These are phyloP conservation scores for Amphiprion ocellaris DNA, from an alignment of 2,113 vertebrate species.

Conservation along the genomic window DNA sequence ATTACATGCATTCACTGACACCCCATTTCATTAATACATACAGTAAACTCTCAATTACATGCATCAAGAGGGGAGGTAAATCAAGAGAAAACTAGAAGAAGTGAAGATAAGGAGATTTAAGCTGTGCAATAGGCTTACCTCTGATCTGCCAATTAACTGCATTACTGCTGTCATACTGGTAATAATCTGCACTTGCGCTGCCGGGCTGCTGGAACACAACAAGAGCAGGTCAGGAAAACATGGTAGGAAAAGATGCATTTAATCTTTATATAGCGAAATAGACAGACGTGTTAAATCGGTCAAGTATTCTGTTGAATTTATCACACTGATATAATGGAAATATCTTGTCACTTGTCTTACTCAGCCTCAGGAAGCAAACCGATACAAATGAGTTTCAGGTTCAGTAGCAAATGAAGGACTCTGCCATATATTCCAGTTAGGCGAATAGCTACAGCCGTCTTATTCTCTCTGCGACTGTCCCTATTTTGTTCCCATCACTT, in stretches of 20 bases:
- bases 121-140: conserved; percentile 83
- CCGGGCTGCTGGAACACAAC: conserved; percentile 73
- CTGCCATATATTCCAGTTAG: not conserved
- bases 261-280: not conserved
- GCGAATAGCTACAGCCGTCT: conserved; percentile 1
- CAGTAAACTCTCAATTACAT: not conserved
- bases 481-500: not conserved
- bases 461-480: not conserved
- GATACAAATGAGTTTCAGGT: conserved; percentile 35
- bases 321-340: not conserved
- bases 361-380: conserved; percentile 25
- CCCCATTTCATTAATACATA: not conserved
- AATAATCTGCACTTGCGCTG: conserved; percentile 89
- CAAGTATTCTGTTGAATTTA: not conserved
- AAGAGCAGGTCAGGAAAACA: conserved; percentile 27
- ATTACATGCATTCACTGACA: not conserved
- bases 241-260: not conserved
- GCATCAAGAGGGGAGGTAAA: not conserved
- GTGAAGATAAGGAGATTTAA: conserved; percentile 2
- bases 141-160: conserved; percentile 95
- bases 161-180: conserved; percentile 94
- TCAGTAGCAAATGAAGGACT: conserved; percentile 35
- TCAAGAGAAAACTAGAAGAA: conserved; percentile 22
- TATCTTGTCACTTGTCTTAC: not conserved
- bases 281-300: not conserved